Percentiles rank a stretch among this genome's conserved stretches.
Conservation (phyloP, 2,113 vertebrate species). For the Pseudonaja textilis region DNA sequence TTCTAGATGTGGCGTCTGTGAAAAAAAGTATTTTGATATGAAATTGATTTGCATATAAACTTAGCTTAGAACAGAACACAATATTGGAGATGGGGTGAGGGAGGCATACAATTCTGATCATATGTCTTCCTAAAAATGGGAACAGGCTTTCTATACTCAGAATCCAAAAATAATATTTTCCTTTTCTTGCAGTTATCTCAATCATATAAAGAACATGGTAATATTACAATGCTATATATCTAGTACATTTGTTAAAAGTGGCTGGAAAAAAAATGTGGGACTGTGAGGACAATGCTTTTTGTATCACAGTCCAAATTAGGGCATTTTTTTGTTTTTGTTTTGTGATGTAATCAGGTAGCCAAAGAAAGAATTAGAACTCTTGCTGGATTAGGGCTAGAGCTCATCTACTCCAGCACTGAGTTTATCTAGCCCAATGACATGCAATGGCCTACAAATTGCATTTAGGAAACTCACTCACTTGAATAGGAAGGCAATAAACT, state of each 20-base stretch:
- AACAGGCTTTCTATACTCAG: neutral
- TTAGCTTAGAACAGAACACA: neutral
- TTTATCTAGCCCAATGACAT: neutral
- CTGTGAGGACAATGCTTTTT: neutral
- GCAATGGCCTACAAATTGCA: neutral
- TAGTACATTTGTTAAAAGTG: neutral
- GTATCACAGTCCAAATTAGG: neutral
- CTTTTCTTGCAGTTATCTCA: neutral
- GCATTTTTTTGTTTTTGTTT: neutral
- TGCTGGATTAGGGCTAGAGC: neutral
- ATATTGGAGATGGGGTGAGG: neutral
- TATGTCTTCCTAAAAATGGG: neutral
- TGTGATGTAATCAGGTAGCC: neutral
- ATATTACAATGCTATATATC: neutral
- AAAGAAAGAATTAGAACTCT: neutral
- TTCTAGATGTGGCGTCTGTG: neutral
- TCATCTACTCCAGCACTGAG: neutral
- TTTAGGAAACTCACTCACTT: neutral
- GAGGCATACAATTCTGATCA: neutral
- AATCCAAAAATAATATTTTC: neutral
- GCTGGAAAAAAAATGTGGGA: neutral
- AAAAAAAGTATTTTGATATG: neutral
- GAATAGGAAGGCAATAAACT: neutral
- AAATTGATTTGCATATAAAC: neutral
- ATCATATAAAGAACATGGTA: neutral